phyloP scores from a whole-genome alignment of 2,888 invertebrate genomes.

The Chrysolina oricalcia region DNA sequence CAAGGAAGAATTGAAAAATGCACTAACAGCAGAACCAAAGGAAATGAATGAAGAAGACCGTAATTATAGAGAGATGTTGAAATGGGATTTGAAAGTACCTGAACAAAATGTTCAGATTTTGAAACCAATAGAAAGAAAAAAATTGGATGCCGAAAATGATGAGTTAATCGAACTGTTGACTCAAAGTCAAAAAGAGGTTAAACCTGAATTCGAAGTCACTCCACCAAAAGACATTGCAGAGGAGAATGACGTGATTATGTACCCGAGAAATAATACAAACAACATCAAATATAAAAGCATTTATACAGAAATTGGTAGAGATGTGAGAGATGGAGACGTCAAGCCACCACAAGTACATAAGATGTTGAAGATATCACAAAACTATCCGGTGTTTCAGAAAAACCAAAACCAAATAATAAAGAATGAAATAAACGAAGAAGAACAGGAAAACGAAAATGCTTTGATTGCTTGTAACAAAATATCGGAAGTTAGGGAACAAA shows the following conservation, averaged over 20 bases:
- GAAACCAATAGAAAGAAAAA: constrained; percentile 54
- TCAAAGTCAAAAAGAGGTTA: constrained; percentile 42
- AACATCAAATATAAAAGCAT: constrained; percentile 52
- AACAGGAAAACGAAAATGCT: constrained; percentile 47
- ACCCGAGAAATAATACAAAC: constrained; percentile 46
- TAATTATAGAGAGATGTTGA: constrained; percentile 64
- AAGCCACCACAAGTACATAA: constrained; percentile 56
- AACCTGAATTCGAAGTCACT: constrained; percentile 55
- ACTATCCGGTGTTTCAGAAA: constrained; percentile 55
- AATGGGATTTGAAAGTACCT: constrained; percentile 63
- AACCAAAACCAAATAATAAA: constrained; percentile 48
- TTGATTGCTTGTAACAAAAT: constrained; percentile 58
- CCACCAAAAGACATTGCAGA: constrained; percentile 56
- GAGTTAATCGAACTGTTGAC: constrained; percentile 53
- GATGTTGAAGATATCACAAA: constrained; percentile 56
- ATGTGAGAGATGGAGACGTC: constrained; percentile 34
- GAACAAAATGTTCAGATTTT: constrained; percentile 60
- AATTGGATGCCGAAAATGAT: constrained; percentile 42
- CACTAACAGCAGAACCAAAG: constrained; percentile 30
- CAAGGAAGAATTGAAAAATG: constrained; percentile 52
- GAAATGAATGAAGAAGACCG: constrained; percentile 41
- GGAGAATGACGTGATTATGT: constrained; percentile 57
- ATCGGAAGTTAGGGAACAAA: constrained; percentile 57
- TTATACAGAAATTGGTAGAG: constrained; percentile 46
- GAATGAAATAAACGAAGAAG: constrained; percentile 33